Evolutionary conservation across 1,140 invertebrate genomes (phyloP).

Genomic region (Metopolophium dirhodum): DNA sequence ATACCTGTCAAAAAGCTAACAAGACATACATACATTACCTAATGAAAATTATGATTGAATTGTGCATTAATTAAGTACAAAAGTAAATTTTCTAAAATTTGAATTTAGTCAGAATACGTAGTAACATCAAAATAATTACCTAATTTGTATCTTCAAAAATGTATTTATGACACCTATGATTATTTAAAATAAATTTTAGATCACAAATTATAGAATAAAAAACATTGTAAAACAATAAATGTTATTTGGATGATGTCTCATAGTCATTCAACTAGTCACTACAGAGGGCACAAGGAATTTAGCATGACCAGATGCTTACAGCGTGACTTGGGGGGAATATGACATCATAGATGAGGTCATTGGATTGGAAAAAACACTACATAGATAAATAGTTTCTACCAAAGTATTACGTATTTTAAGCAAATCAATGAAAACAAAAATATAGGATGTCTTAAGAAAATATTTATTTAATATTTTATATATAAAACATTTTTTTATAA

Average conservation of each 20-base stretch:
- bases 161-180: not conserved
- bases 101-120: not conserved
- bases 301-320: slow-evolving; percentile 40
- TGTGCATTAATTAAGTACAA: not conserved
- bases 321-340: slow-evolving; percentile 38
- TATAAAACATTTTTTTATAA: not conserved
- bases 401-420: not conserved
- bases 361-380: slow-evolving; percentile 34
- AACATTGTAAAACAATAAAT: not conserved
- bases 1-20: not conserved
- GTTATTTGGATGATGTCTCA: slow-evolving; percentile 10
- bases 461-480: not conserved
- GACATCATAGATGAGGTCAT: slow-evolving; percentile 56
- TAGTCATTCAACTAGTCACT: slow-evolving; percentile 44
- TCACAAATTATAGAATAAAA: not conserved
- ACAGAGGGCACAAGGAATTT: slow-evolving; percentile 37
- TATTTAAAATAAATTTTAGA: not conserved
- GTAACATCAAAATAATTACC: not conserved
- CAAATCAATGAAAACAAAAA: slow-evolving; percentile 31
- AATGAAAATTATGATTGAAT: not conserved
- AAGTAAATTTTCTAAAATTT: not conserved
- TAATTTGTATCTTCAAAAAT: not conserved
- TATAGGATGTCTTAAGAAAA: not conserved
- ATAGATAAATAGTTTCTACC: slow-evolving; percentile 17
- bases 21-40: no score